Base-by-base conservation (phyloP, 2,797 vertebrate species). In the Falco novaeseelandiae region DNA sequence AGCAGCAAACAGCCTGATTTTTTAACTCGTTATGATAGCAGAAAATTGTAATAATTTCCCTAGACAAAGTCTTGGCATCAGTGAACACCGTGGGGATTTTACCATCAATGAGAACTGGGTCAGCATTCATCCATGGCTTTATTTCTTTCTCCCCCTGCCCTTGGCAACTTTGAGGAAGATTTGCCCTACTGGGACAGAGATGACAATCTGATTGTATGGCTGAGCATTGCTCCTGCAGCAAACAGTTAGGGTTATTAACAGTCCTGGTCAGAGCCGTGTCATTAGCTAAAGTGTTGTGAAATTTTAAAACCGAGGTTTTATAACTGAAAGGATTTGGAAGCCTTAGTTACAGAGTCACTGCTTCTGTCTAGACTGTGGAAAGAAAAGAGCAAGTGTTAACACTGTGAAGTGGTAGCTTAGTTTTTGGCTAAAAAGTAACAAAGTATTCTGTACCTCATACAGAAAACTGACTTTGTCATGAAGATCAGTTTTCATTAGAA, bases 291-390 rank as follows among this genome's bases (percentile, higher is more conserved):
- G 67, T 10, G 27, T 36, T 87, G 55, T 46, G 38, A 87, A 49
- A 81, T 88, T 88, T 81, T 58, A 67, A 91, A 69, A 16, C 44
- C 0, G 0, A 46, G 26, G 15, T 57, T 94, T 91, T 93, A 52
- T 70, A 80, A 70, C 67, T 57, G n/a, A 46, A 71, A 61, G 71
- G 36, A 69, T 88, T 95, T 83, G 61, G 89, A 94, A 87, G 61
- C 42, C 29, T 67, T 49, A 79, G 66, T 85, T 80, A 66, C 12
- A 19, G 51, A 87, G 49, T 88, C 52, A 54, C 22, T 70, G 66
- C 49, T 85, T 58, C 69, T 94, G 91, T 91, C 91, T 92, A 87
- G 95, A 85, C 94, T 71, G 49, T 38, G 66, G 77, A 94, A 89
- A 93, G 82, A 87, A 95, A 78, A 90, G 77, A 90, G 49, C 10